phyloP scores from a whole-genome alignment of 2,888 invertebrate species.

The Biston betularia region DNA sequence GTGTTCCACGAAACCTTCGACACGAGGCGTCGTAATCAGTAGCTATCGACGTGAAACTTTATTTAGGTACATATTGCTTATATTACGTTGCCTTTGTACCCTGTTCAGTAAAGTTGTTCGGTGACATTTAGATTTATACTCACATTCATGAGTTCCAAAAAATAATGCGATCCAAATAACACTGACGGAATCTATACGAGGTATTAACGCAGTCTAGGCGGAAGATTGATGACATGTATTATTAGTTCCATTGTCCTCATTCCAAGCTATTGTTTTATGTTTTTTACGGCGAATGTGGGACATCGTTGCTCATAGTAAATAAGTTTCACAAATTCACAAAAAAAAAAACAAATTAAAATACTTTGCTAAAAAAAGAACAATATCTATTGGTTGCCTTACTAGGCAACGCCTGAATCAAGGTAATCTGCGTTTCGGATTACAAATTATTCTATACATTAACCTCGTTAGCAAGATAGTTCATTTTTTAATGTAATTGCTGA shows the following conservation, averaged over 20 bases:
- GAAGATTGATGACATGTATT: conserved; percentile 17
- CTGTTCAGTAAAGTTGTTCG: background rate
- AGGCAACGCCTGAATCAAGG: too few species aligned
- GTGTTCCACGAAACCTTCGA: too few species aligned
- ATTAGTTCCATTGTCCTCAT: conserved; percentile 21
- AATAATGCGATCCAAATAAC: background rate
- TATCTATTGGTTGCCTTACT: too few species aligned
- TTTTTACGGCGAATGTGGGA: conserved; percentile 12
- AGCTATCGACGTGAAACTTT: too few species aligned
- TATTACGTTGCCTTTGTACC: background rate
- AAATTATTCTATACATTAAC: too few species aligned
- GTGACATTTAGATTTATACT: background rate
- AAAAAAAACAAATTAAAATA: too few species aligned
- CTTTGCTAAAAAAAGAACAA: too few species aligned
- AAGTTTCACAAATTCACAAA: background rate
- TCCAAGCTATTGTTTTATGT: conserved; percentile 19
- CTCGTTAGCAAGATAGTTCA: too few species aligned
- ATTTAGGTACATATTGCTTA: too few species aligned
- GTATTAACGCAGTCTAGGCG: conserved; percentile 5
- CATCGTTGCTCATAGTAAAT: background rate
- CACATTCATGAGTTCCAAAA: conserved; percentile 15
- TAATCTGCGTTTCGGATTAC: too few species aligned
- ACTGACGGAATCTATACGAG: conserved; percentile 11
- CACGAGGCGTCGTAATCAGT: too few species aligned
- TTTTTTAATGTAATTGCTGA: too few species aligned